Conservation (phyloP, 2,797 vertebrate genomes). For the Spondyliosoma cantharus region DNA sequence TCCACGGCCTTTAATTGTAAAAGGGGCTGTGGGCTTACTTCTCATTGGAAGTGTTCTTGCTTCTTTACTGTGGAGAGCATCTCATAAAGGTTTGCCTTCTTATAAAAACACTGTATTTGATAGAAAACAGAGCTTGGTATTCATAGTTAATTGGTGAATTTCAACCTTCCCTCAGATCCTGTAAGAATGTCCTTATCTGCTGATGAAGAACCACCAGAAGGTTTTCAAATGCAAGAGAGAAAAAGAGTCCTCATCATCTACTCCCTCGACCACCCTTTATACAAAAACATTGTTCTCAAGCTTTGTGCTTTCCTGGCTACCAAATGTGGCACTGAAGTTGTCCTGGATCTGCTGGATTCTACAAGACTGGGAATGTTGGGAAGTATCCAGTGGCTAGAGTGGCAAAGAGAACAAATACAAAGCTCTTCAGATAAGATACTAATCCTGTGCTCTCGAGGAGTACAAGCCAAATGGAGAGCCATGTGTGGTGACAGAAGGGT, state of each 20-base stretch:
- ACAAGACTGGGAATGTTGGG: conserved; percentile 86
- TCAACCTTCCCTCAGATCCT: conserved; percentile 47
- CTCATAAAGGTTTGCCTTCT: conserved; percentile 67
- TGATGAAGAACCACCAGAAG: conserved; percentile 28
- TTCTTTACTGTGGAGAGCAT: conserved; percentile 52
- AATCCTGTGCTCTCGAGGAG: conserved; percentile 92
- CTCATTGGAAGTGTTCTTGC: conserved; percentile 43
- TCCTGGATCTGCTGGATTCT: conserved; percentile 90
- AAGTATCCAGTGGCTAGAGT: conserved; percentile 89
- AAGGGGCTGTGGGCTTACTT: conserved; percentile 50
- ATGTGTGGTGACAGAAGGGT: conserved; percentile 86
- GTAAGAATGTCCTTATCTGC: conserved; percentile 10
- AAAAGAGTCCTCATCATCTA: conserved; percentile 91
- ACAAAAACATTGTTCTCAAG: conserved; percentile 90
- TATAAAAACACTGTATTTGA: neutral
- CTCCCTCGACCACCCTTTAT: conserved; percentile 91
- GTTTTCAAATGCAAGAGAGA: conserved; percentile 49
- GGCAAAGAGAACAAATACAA: conserved; percentile 88
- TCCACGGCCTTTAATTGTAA: conserved; percentile 33
- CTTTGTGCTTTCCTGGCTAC: conserved; percentile 90
- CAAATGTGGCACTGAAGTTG: conserved; percentile 90
- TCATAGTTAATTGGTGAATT: neutral
- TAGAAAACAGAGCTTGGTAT: neutral
- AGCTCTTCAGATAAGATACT: conserved; percentile 89
- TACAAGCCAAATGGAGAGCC: conserved; percentile 93